Conservation (phyloP, 2,888 invertebrate species). For the Acrobasis suavella region DNA sequence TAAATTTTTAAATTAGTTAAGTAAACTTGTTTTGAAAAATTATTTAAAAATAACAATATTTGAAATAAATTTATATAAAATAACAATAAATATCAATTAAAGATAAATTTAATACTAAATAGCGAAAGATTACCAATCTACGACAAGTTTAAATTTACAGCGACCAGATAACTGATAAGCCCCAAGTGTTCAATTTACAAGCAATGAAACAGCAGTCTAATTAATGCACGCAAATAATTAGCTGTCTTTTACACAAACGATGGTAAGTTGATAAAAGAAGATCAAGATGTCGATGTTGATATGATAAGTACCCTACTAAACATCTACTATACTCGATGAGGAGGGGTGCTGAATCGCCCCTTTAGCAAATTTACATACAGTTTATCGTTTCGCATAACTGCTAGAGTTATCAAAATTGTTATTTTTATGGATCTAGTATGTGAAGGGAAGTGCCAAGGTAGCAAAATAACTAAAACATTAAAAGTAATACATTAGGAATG, state of each 20-base stretch:
- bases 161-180: not conserved
- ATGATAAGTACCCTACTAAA: slow-evolving; percentile 59
- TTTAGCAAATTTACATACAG: slow-evolving; percentile 70
- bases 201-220: slow-evolving; percentile 37
- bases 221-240: slow-evolving; percentile 42
- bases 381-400: slow-evolving; percentile 72
- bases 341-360: slow-evolving; percentile 77
- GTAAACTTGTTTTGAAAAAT: too few relatives aligned
- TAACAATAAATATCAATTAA: not conserved
- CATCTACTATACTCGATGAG: slow-evolving; percentile 59
- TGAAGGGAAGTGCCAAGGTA: too few relatives aligned
- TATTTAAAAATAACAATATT: too few relatives aligned
- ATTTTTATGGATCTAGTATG: too few relatives aligned
- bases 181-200: slow-evolving; percentile 19
- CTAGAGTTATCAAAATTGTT: slow-evolving; percentile 31
- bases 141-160: not conserved
- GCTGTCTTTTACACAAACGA: slow-evolving; percentile 41
- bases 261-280: slow-evolving; percentile 58
- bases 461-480: too few relatives aligned
- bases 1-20: too few relatives aligned
- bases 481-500: too few relatives aligned
- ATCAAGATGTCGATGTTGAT: slow-evolving; percentile 46
- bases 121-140: not conserved
- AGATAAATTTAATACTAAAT: not conserved
- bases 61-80: too few relatives aligned